These are phyloP conservation scores for Oopsacas minuta DNA, from an alignment of 37 sponge, comb jelly and placozoan species.

Conservation along the genomic window DNA sequence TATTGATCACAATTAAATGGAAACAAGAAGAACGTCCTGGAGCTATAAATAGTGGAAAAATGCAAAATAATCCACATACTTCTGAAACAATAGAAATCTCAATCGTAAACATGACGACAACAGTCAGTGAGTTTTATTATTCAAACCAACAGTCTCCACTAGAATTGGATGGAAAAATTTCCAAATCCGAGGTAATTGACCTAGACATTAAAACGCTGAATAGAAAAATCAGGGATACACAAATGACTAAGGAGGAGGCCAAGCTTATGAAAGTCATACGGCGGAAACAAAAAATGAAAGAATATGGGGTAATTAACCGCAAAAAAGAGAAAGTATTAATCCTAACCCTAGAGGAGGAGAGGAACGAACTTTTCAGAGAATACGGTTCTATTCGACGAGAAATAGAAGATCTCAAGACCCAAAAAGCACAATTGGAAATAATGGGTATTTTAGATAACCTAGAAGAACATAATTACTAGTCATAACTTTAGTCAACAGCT, in stretches of 20 bases:
- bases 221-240: slow-evolving; percentile 4
- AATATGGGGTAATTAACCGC: slow-evolving; percentile 6
- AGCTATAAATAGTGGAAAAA: too few species aligned
- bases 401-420: neutral
- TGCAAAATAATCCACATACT: too few species aligned
- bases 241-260: neutral
- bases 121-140: neutral
- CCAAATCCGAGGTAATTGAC: neutral
- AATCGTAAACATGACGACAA: neutral
- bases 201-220: neutral
- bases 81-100: neutral
- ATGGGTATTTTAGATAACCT: neutral
- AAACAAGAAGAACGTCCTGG: too few species aligned
- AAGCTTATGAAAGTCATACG: neutral
- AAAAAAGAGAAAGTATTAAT: slow-evolving; percentile 11
- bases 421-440: slow-evolving; percentile 12
- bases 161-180: neutral
- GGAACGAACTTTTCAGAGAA: slow-evolving; percentile 14
- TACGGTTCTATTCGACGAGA: neutral
- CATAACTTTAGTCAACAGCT: neutral
- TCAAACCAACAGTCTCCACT: neutral
- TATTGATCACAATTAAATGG: too few species aligned
- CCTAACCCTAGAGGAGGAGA: neutral
- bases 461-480: slow-evolving; percentile 5
- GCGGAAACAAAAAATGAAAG: slow-evolving; percentile 7